Base-by-base conservation (phyloP, 2,113 vertebrate genomes). In the Benitochromis conjunctus region DNA sequence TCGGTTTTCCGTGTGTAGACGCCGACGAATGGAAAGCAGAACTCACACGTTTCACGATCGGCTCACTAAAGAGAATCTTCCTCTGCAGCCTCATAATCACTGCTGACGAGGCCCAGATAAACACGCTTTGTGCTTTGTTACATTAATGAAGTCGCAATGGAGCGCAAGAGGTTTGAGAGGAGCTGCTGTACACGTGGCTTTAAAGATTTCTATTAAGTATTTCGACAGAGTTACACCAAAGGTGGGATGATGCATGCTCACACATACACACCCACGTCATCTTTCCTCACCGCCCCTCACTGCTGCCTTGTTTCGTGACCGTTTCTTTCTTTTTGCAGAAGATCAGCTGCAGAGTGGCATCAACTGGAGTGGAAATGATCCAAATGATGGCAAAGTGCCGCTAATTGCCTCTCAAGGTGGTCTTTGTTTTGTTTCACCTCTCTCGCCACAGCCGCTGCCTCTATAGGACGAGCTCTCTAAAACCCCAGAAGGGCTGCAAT, bases 361-460 rank as follows among this genome's bases (percentile, higher is more conserved):
- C 86, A n/a, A 46, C 86, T 82, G 66, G 80, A 88, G 88, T 81
- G 84, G 79, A 86, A 89, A 88, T 83, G 81, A 86, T 92, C 89
- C 83, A 91, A 81, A 92, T 79, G 86, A 91, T 62, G 85, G 83
- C 85, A 82, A 91, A 94, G 84, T 81, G 87, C 84, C 9, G 54
- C 88, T 92, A 94, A 94, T 94, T 94, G 89, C 86, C 91, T 91
- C 89, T 94, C 48, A 48, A 87, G 87, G 79, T 84, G 86, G 80
- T 83, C 86, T 91, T 84, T 94, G 89, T 89, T 89, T 90, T 79
- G 79, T 83, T 88, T 87, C 86, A 60, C 71, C 71, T 76, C 71
- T 76, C 71, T 76, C 46, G 26, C 71, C 71, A 76, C 76, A 56
- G 55, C 29, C 58, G 13, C 84, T 53, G 48, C 85, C 24, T 80